A percentile compares a stretch with the other conserved stretches of the same genome.
Evolutionary conservation across 2,113 vertebrate species (phyloP).

Genomic region (Lepus timidus): DNA sequence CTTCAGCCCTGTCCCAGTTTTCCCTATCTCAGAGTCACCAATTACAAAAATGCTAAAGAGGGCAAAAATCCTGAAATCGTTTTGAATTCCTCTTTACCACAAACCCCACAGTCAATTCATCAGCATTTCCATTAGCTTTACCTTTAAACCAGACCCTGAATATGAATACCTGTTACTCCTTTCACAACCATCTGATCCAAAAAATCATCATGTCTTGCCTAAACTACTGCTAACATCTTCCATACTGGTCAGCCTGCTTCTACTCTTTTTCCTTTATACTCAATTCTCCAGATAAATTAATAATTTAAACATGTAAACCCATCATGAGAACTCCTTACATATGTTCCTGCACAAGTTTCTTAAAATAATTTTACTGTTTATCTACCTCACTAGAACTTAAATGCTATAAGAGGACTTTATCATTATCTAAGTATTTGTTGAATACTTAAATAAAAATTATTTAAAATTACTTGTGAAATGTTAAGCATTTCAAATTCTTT

Average conservation of each 20-base stretch:
- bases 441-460: neutral
- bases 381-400: neutral
- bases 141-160: neutral
- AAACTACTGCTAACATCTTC: neutral
- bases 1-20: neutral
- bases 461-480: slow-evolving; percentile 18
- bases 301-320: neutral
- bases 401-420: neutral
- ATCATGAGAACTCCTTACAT: neutral
- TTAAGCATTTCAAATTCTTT: slow-evolving; percentile 25
- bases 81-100: neutral
- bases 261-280: neutral
- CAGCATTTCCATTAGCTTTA: neutral
- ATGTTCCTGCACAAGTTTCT: neutral
- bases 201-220: accelerated
- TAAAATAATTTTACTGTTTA: neutral
- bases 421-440: neutral
- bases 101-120: neutral
- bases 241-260: neutral
- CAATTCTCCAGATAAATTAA: neutral
- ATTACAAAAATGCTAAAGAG: neutral
- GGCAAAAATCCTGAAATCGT: neutral
- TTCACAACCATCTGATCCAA: neutral
- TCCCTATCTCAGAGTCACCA: neutral
- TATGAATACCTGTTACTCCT: neutral